Base-by-base conservation (phyloP, 2,113 vertebrate genomes). In the Seriola aureovittata region DNA sequence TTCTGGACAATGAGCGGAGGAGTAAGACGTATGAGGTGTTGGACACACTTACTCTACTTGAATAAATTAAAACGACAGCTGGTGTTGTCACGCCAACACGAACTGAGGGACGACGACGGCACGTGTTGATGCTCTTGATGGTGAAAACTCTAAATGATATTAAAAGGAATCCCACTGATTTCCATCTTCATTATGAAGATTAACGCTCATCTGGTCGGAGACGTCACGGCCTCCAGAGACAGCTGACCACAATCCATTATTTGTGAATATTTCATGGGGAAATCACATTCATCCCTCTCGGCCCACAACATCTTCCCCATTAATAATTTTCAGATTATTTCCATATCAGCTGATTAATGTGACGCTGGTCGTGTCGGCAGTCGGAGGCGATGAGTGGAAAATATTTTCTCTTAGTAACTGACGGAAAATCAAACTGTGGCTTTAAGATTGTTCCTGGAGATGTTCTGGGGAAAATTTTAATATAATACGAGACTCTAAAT, bases 141-240 rank as follows among this genome's bases (percentile, higher is more conserved):
- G 54, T 21, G 21, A 77, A 84, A 78, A 68, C 78, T 40, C 3
- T 4, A 50, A 52, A 73, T 71, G 55, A 42, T 70, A 29, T 66
- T 42, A 88, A 81, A 29, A 85, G 38, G n/a, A 50, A 57, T 85
- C 74, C 11, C 17, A 58, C 65, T 71, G 14, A 81, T 84, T 84
- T 84, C 69, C 74, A 81, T 69, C 70, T 84, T 84, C 70, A 71
- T 84, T 74, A 81, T 74, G 52, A 36, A 67, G 82, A 85, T 88
- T 71, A 79, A 78, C 21, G 10, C 65, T 78, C 65, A 68, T 83
- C 80, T 75, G 70, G 29, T 82, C 52, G 29, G 70, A 57, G 23
- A 13, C 46, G 48, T 52, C 71, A 16, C 40, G 5, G 78, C 73
- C 59, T 11, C 16, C 0, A 59, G 82, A 58, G 42, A 77, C 68